Conservation (phyloP, 2,113 vertebrate species). For the Eptesicus fuscus region DNA sequence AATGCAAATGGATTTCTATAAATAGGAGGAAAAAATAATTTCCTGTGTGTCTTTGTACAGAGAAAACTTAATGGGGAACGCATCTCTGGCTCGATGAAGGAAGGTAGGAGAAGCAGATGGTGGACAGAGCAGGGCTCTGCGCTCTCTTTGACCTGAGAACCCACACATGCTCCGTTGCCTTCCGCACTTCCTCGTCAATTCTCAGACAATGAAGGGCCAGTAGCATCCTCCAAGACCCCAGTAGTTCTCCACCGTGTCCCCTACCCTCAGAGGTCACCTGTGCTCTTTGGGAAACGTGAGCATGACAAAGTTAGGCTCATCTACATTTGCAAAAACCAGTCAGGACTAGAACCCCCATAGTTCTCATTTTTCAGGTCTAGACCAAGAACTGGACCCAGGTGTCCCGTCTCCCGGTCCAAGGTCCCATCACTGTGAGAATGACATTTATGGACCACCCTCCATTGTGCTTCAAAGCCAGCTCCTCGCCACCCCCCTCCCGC, state of each 20-base stretch:
- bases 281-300: neutral
- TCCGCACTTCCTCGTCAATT: neutral
- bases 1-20: conserved; percentile 69
- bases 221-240: neutral
- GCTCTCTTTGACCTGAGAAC: neutral
- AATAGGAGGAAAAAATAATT: conserved; percentile 53
- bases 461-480: neutral
- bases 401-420: neutral
- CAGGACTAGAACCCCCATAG: neutral
- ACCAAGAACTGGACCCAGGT: neutral
- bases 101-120: neutral
- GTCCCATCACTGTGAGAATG: neutral
- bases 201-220: neutral
- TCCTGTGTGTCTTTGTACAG: conserved; percentile 28
- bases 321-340: neutral
- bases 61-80: conserved; percentile 16
- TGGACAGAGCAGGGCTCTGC: neutral
- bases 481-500: fast-evolving
- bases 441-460: neutral
- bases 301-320: neutral
- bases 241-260: neutral
- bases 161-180: neutral
- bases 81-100: neutral
- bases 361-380: neutral
- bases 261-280: neutral